Evolutionary conservation across 2,888 invertebrate genomes (phyloP).

Genomic region (Spialia ferax): DNA sequence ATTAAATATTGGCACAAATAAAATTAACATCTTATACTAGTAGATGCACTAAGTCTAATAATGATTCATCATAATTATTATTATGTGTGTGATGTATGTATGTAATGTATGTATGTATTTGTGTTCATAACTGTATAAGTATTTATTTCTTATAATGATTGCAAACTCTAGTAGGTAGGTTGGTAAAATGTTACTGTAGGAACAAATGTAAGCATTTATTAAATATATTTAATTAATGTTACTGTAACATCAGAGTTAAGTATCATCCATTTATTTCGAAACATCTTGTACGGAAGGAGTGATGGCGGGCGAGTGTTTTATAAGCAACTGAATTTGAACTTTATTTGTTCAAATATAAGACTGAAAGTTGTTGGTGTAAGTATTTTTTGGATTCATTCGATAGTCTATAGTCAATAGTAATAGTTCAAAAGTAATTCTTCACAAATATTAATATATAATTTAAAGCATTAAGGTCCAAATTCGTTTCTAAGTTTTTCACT

Average conservation of each 20-base stretch:
- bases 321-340: not conserved
- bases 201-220: slow-evolving; percentile 38
- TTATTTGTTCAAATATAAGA: not conserved
- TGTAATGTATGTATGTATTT: slow-evolving; percentile 8
- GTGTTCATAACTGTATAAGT: slow-evolving; percentile 11
- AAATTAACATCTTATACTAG: not conserved
- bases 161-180: not conserved
- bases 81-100: too few relatives aligned
- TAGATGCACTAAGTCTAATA: not conserved
- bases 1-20: slow-evolving; percentile 2
- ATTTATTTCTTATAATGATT: slow-evolving; percentile 16
- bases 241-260: slow-evolving; percentile 7
- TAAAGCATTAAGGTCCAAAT: too few relatives aligned
- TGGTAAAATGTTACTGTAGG: slow-evolving; percentile 30
- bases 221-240: slow-evolving; percentile 23
- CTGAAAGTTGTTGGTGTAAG: too few relatives aligned
- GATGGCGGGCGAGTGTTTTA: too few relatives aligned
- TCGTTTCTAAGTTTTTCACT: too few relatives aligned
- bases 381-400: too few relatives aligned
- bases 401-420: too few relatives aligned
- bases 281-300: too few relatives aligned
- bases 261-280: not conserved
- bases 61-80: too few relatives aligned
- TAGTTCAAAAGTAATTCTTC: too few relatives aligned
- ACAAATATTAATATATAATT: too few relatives aligned